Percentiles rank a stretch among this genome's conserved stretches.
Conservation (phyloP, 2,888 invertebrate genomes). For the Hydrotaea diabolus region DNA sequence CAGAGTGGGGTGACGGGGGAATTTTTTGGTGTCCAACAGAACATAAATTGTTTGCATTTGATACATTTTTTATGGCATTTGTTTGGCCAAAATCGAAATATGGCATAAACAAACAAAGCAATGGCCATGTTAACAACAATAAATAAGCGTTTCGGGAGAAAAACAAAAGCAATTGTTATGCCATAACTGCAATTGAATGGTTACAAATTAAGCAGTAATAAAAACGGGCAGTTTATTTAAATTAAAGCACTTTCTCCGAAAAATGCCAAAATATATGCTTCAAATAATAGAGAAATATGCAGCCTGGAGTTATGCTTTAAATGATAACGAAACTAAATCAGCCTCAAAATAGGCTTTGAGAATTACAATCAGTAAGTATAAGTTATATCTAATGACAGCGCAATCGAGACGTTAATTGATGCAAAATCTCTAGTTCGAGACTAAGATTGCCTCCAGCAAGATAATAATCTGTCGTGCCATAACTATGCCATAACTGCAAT, state of each 20-base stretch:
- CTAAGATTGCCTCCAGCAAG: too few species aligned
- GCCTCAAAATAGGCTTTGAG: too few species aligned
- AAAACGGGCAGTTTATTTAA: background rate
- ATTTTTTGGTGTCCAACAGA: constrained; percentile 12
- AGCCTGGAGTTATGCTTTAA: too few species aligned
- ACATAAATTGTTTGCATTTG: constrained; percentile 53
- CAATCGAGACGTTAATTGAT: too few species aligned
- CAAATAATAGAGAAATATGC: background rate
- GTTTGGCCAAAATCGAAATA: background rate
- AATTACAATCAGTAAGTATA: too few species aligned
- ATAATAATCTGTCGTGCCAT: too few species aligned
- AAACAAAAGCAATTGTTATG: background rate
- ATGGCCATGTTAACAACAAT: constrained; percentile 46
- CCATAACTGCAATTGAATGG: background rate
- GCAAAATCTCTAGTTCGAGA: too few species aligned
- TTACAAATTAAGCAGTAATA: background rate
- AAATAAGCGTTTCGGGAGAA: constrained; percentile 33
- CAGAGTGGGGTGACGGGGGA: too few species aligned
- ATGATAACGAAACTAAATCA: too few species aligned
- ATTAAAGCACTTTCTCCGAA: background rate
- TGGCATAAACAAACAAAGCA: constrained; percentile 13
- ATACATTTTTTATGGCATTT: constrained; percentile 33
- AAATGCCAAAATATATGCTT: background rate
- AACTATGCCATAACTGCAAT: too few species aligned
- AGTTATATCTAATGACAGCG: too few species aligned